These are phyloP conservation scores for Sternarchorhynchus goeldii DNA, from an alignment of 2,797 vertebrate genomes.

Conservation along the genomic window DNA sequence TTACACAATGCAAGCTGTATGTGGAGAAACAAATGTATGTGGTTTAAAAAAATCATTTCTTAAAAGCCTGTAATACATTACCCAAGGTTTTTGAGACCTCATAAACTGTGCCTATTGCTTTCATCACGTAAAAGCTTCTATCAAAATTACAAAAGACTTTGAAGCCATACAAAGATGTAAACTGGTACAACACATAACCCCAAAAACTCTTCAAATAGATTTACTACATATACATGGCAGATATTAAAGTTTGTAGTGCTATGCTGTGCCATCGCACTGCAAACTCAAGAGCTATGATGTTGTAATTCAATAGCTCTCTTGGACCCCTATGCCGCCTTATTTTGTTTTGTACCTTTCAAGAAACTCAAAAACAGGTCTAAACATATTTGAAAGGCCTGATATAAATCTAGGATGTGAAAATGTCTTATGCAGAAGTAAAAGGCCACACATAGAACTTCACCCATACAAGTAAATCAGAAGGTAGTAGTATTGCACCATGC, in stretches of 20 bases:
- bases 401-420: neutral
- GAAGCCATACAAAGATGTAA: conserved; percentile 25
- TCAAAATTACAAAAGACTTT: neutral
- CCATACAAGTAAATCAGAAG: neutral
- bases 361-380: conserved; percentile 29
- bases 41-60: too few species aligned
- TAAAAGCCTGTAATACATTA: too few species aligned
- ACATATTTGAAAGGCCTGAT: conserved; percentile 23
- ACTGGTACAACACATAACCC: conserved; percentile 13
- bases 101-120: too few species aligned
- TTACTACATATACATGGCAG: conserved; percentile 11
- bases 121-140: neutral
- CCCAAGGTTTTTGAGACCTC: too few species aligned
- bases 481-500: neutral
- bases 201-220: conserved; percentile 32
- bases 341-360: conserved; percentile 31
- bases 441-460: neutral
- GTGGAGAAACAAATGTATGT: too few species aligned
- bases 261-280: conserved; percentile 20
- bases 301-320: conserved; percentile 20
- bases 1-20: too few species aligned
- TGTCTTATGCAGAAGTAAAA: conserved; percentile 13
- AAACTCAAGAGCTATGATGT: conserved; percentile 25
- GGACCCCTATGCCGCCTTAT: conserved; percentile 21
- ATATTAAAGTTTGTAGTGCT: conserved; percentile 20